Evolutionary conservation across 2,888 invertebrate genomes (phyloP).

Genomic region (Thyatira batis): DNA sequence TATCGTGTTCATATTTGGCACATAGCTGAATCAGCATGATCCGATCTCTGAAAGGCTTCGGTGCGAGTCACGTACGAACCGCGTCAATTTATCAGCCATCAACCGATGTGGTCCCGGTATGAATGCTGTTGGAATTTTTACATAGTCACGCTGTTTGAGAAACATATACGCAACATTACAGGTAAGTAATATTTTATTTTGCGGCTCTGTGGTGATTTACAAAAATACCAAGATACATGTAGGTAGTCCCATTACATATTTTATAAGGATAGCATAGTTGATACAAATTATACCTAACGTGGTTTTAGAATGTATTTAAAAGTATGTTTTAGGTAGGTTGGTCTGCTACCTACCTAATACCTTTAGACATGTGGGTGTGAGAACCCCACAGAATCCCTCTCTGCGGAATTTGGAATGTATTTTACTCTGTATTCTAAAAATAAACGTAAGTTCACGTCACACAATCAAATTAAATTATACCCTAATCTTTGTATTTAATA

Average conservation of each 20-base stretch:
- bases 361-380: too few relatives aligned
- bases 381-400: too few relatives aligned
- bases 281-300: too few relatives aligned
- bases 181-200: background rate
- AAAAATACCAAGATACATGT: background rate
- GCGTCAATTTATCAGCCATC: constrained; percentile 68
- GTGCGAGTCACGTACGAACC: constrained; percentile 55
- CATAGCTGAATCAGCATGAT: constrained; percentile 41
- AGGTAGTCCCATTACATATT: background rate
- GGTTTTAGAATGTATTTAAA: too few relatives aligned
- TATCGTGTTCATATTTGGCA: constrained; percentile 33
- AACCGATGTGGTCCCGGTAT: constrained; percentile 41
- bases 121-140: constrained; percentile 41
- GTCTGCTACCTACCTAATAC: too few relatives aligned
- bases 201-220: background rate
- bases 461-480: too few relatives aligned
- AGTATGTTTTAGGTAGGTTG: too few relatives aligned
- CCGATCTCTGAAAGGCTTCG: constrained; percentile 2
- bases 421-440: too few relatives aligned
- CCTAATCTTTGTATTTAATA: too few relatives aligned
- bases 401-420: too few relatives aligned
- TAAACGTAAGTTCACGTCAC: too few relatives aligned
- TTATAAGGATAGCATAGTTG: too few relatives aligned
- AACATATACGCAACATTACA: constrained; percentile 2
- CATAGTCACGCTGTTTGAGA: constrained; percentile 21